Conservation (phyloP, 2,113 vertebrate species). For the Mellivora capensis region DNA sequence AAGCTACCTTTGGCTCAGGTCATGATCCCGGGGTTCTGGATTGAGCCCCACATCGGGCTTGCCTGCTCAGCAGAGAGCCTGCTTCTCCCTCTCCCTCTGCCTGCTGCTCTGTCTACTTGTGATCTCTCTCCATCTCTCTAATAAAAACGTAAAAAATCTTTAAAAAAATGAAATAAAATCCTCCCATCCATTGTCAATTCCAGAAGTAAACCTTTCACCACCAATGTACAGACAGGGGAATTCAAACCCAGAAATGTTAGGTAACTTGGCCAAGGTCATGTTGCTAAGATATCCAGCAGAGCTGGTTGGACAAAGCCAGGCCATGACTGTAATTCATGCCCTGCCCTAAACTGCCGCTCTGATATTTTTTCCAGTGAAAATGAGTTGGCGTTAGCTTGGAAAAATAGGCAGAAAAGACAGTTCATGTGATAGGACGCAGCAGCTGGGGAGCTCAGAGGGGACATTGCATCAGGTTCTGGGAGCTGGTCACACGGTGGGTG, state of each 20-base stretch:
- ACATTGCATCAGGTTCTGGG: accelerated
- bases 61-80: no score
- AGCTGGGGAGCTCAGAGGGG: background rate
- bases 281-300: background rate
- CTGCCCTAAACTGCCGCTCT: background rate
- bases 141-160: no score
- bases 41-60: no score
- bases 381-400: background rate
- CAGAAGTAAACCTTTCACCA: background rate
- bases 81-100: no score
- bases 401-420: background rate
- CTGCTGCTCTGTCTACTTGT: no score
- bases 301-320: background rate
- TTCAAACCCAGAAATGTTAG: background rate
- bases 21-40: no score
- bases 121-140: no score
- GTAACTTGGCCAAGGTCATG: background rate
- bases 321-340: background rate
- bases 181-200: background rate
- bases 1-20: no score
- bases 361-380: background rate
- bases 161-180: background rate
- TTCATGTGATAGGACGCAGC: background rate
- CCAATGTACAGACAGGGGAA: background rate
- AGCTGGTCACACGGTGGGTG: background rate